Evolutionary conservation across 1,140 invertebrate genomes (phyloP).

Genomic region (Formica exsecta): DNA sequence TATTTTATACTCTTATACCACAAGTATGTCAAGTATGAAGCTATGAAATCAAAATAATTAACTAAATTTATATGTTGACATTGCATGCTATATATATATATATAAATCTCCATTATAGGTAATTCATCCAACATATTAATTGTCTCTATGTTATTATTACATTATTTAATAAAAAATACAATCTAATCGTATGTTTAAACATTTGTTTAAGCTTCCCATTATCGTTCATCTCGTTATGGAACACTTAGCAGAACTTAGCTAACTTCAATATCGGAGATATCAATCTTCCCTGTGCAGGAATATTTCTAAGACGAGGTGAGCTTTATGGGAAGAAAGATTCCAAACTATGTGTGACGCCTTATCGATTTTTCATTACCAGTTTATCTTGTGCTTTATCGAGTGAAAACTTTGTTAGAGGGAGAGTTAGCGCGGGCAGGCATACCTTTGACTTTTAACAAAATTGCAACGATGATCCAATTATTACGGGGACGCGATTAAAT

Average conservation of each 20-base stretch:
- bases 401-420: constrained; percentile 56
- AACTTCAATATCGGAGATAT: constrained; percentile 46
- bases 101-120: background rate
- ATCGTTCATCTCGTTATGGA: constrained; percentile 22
- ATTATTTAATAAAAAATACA: too few relatives aligned
- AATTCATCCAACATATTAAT: background rate
- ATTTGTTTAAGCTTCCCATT: constrained; percentile 39
- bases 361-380: constrained; percentile 61
- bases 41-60: too few relatives aligned
- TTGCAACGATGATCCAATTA: constrained; percentile 56
- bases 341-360: constrained; percentile 51
- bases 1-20: too few relatives aligned
- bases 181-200: too few relatives aligned
- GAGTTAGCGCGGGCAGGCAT: constrained; percentile 42
- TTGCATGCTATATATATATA: too few relatives aligned
- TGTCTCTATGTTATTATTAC: background rate
- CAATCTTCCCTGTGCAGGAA: constrained; percentile 46
- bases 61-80: too few relatives aligned
- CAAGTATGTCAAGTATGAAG: too few relatives aligned
- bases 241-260: constrained; percentile 41
- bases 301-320: constrained; percentile 36
- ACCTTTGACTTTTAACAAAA: constrained; percentile 61
- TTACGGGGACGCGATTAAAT: constrained; percentile 50
- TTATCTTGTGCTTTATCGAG: constrained; percentile 58
- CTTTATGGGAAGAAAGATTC: constrained; percentile 46